Base-by-base conservation (phyloP, 2,797 vertebrate genomes). In the Margarornis squamiger region DNA sequence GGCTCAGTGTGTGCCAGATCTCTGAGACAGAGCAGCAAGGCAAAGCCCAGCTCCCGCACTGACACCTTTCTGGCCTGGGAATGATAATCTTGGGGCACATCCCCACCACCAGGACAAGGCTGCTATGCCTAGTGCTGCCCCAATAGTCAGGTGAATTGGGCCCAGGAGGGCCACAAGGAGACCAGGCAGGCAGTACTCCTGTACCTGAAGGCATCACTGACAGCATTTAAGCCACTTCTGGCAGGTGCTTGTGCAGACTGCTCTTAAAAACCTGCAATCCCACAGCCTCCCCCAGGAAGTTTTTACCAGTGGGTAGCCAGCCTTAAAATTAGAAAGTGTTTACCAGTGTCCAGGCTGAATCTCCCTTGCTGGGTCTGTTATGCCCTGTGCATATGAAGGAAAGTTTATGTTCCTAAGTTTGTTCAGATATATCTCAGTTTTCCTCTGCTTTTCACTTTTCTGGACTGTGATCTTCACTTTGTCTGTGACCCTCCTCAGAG, bases 191-290 rank as follows among this genome's bases (percentile, higher is more conserved):
- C 15, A 0, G 18, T 27, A 15, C 21, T 59, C 16, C 49, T 1
- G 2, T 0, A 1, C 58, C 59, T 3, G 1, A n/a, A 54, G 38
- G 43, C 52, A 77, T n/a, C 39, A 51, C 0, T 2, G 8, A 12
- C 43, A 4, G 5, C 39, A 24, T 43, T 66, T 49, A 46, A 55
- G 63, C 55, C 0, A 11, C 10, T 80, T 49, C 61, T 71, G 51
- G 21, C 46, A 74, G n/a, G 21, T 1, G 13, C 26, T 27, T 0
- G 0, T 51, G 65, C 39, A 61, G 52, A 27, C 39, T 77, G 18
- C 43, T 67, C 38, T 58, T 66, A 36, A 46, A 70, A 62, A 22
- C 23, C 43, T 63, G 21, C 70, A 61, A 6, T 39, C 18, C 26
- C 46, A 63, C 24, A 41, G 34, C 19, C 19, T 81, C 29, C n/a